These are phyloP conservation scores for Gadopsis bispinosus DNA, from an alignment of 2,797 vertebrate genomes.

Conservation along the genomic window DNA sequence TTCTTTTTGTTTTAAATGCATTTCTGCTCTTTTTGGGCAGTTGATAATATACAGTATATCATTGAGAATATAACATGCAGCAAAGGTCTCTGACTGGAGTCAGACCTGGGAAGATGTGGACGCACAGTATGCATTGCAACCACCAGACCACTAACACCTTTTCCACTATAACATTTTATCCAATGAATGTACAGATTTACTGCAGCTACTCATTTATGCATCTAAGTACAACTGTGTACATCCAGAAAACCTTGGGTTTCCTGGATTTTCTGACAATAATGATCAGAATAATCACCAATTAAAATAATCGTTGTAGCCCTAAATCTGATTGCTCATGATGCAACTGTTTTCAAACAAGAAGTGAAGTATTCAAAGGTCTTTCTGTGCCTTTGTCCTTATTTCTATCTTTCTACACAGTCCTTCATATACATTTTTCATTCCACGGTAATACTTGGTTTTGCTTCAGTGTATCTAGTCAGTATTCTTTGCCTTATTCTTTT, in stretches of 20 bases:
- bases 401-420: not conserved
- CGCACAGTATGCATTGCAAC: not conserved
- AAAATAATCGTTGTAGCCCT: not conserved
- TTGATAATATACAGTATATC: not conserved
- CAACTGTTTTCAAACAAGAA: not conserved
- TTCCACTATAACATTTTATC: not conserved
- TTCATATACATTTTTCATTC: slow-evolving; percentile 17
- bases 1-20: not conserved
- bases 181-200: not conserved
- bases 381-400: not conserved
- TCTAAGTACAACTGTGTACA: too few relatives aligned
- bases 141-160: not conserved
- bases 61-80: not conserved
- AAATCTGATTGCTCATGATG: not conserved
- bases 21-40: not conserved
- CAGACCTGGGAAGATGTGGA: rapidly evolving
- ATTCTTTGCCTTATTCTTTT: slow-evolving; percentile 47
- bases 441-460: slow-evolving; percentile 23
- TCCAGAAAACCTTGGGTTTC: not conserved
- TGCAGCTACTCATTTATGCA: not conserved
- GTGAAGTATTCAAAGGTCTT: not conserved
- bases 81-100: not conserved
- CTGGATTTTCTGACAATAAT: not conserved
- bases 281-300: not conserved
- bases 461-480: slow-evolving; percentile 38